Base-by-base conservation (phyloP, 2,888 invertebrate genomes). In the Drosophila peninsularis region DNA sequence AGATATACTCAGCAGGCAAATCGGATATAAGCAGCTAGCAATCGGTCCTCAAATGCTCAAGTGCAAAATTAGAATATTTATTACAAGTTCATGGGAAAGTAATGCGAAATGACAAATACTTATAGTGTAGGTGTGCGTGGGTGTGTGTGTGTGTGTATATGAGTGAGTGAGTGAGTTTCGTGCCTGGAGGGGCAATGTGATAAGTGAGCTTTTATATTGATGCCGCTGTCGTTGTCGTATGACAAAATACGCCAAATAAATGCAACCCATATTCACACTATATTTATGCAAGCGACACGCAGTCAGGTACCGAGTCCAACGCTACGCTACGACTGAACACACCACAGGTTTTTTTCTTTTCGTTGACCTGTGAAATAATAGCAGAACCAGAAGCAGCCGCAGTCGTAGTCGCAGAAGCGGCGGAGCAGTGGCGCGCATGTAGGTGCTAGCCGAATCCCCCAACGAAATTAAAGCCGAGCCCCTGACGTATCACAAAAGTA, bases 361-460 rank as follows among this genome's bases (percentile, higher is more conserved):
- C 78, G 81, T 70, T 88, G 83, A 88, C 87, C 88, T 88, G 87
- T 82, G 88, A 88, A 88, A 83, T 87, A 78, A 80, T 81, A 84
- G 73, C 75, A 76, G 60, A 36, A 44, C 14, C 44, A 57, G 34
- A 56, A 24, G 62, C 36, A 47, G 44, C 27, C 56, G 45, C 42
- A 54, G 32, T 9, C n/a, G n/a, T n/a, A 39, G 19, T 39, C 3
- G n/a, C 37, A 27, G 39, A 4, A 24, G 5, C 41, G n/a, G 47
- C 39, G 19, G 17, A 45, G 11, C 77, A 77, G 71, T 79, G 71
- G 80, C 76, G 37, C 57, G 74, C 75, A 78, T 78, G 76, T 76
- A 78, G 69, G 64, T 56, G 53, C 30, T 34, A 17, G 14, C 11
- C 39, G 58, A 68, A 69, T 60, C 54, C 86, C 79, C 80, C 60